Conservation (phyloP, 2,113 vertebrate genomes). For the Gobiocypris rarus region DNA sequence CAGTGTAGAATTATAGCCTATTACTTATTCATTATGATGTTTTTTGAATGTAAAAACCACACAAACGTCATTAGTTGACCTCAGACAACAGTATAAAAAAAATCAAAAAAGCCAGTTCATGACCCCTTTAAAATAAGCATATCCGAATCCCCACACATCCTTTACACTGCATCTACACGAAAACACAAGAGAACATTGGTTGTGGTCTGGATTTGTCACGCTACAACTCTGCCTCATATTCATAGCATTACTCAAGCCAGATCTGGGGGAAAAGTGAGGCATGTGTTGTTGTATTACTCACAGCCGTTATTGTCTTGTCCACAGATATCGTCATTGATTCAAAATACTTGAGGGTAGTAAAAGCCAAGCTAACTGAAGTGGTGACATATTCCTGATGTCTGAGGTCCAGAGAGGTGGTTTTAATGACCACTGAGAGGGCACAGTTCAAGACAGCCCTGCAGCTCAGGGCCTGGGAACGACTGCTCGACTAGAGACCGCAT, state of each 20-base stretch:
- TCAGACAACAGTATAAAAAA: too few species aligned
- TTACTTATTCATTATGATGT: too few species aligned
- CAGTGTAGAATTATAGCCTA: too few species aligned
- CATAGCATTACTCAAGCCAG: background rate
- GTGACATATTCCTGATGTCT: background rate
- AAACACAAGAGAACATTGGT: background rate
- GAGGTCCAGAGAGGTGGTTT: background rate
- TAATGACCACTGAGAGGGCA: background rate
- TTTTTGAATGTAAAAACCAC: too few species aligned
- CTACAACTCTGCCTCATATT: background rate
- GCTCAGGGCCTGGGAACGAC: background rate
- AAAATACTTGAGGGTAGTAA: background rate
- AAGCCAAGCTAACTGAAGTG: background rate
- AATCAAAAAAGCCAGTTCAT: too few species aligned
- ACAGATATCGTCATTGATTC: background rate
- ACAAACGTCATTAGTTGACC: too few species aligned
- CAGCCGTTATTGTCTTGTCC: background rate
- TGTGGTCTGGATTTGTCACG: background rate
- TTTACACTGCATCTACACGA: background rate
- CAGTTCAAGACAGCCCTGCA: slow-evolving; percentile 15
- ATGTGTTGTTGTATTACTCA: background rate
- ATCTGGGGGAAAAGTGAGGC: background rate
- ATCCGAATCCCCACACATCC: background rate
- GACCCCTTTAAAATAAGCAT: too few species aligned
- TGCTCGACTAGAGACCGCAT: background rate